A percentile compares a stretch with the other conserved stretches of the same genome.
Conservation (phyloP, 2,888 invertebrate species). For the Cheiracanthium punctorium region DNA sequence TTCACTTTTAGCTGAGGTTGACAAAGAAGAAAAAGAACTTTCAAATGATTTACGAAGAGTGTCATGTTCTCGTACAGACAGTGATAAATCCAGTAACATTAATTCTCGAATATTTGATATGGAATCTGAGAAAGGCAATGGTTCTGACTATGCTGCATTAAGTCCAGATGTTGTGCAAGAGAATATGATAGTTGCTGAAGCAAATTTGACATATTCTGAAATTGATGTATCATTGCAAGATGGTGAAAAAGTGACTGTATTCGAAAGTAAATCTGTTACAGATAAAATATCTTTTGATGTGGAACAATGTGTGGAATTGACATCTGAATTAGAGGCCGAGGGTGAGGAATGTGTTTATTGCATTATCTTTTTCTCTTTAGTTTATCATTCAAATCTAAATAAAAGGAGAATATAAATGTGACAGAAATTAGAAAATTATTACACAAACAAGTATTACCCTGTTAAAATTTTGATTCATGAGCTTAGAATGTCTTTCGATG, state of each 20-base stretch:
- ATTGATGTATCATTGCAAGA: background rate
- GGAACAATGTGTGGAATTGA: slow-evolving; percentile 1
- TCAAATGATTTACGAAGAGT: slow-evolving; percentile 28
- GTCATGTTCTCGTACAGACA: slow-evolving; percentile 17
- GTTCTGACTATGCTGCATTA: slow-evolving; percentile 7
- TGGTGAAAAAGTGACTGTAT: slow-evolving; percentile 22
- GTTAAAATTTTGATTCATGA: no score
- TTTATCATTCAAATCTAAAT: background rate
- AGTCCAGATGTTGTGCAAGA: background rate
- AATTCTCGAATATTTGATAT: slow-evolving; percentile 14
- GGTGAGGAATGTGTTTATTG: slow-evolving; percentile 57
- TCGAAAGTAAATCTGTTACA: slow-evolving; percentile 20
- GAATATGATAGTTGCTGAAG: background rate
- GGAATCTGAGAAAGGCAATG: slow-evolving; percentile 14
- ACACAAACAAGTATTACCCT: no score
- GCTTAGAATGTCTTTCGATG: no score
- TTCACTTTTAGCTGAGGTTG: slow-evolving; percentile 59
- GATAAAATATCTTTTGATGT: slow-evolving; percentile 20
- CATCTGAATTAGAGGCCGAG: slow-evolving; percentile 31
- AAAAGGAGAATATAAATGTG: slow-evolving; percentile 2
- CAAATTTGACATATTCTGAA: background rate
- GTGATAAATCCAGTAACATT: slow-evolving; percentile 21
- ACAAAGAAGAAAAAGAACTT: slow-evolving; percentile 59
- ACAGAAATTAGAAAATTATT: no score
- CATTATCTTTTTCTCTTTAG: slow-evolving; percentile 5